Evolutionary conservation across 2,888 invertebrate genomes (phyloP).

Genomic region (Leptinotarsa tumamoca): DNA sequence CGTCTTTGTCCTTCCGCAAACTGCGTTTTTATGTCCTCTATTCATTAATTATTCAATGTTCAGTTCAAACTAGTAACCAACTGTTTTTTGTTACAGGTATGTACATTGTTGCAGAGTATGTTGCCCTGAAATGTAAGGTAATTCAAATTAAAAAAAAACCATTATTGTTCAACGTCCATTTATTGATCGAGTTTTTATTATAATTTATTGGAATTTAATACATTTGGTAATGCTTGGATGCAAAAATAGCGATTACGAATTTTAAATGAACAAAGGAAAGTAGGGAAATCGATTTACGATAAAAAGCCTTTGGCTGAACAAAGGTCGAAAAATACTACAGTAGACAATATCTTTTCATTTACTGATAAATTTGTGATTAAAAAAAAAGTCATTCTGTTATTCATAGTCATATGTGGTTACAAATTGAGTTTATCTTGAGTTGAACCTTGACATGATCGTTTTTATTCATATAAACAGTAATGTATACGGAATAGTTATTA

Average conservation of each 20-base stretch:
- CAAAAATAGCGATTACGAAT: too few relatives aligned
- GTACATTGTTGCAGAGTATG: not conserved
- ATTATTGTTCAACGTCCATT: not conserved
- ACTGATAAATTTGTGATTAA: too few relatives aligned
- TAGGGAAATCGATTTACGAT: not conserved
- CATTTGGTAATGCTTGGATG: too few relatives aligned
- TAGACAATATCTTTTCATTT: too few relatives aligned
- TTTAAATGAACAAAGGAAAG: not conserved
- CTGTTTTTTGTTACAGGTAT: slow-evolving; percentile 6
- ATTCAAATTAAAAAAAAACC: not conserved
- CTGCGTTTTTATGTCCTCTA: too few relatives aligned
- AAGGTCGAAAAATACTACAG: not conserved
- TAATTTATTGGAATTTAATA: not conserved
- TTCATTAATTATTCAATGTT: too few relatives aligned
- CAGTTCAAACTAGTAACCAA: not conserved
- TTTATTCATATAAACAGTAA: not conserved
- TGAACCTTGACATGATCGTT: slow-evolving; percentile 2
- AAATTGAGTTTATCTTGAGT: slow-evolving; percentile 6
- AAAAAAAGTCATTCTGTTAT: too few relatives aligned
- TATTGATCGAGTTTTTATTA: not conserved
- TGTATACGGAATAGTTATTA: too few relatives aligned
- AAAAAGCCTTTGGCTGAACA: not conserved
- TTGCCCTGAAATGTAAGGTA: not conserved
- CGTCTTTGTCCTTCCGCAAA: too few relatives aligned
- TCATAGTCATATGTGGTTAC: not conserved